Base-by-base conservation (phyloP, 1,140 invertebrate genomes). In the Drosophila sechellia region DNA sequence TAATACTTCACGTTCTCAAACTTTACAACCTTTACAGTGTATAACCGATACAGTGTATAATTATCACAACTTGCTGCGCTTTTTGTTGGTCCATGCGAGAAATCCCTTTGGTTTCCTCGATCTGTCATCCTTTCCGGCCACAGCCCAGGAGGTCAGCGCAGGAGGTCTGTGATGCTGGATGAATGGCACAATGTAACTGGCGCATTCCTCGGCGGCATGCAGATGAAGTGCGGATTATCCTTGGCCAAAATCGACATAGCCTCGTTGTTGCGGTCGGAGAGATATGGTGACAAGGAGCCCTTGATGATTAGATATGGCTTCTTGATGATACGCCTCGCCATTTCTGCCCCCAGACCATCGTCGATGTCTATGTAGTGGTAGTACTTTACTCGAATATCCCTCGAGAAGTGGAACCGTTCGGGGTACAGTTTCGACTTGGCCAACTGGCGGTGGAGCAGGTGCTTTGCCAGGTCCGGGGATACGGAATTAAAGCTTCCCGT, bases 181-280 rank as follows among this genome's bases (percentile, higher is more conserved):
- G 17, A 95, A 96, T 5, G 93, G 90, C 52, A 93, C 92, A n/a
- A 96, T 93, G n/a, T 93, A 71, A 22, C 93, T 80, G 5, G 94
- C 93, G 43, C 95, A 90, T 27, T 84, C 77, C 77, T 94, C 92
- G 4, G 96, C 94, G 75, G 95, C 92, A 52, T 94, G 95, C 39
- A 96, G 93, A 90, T 97, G 96, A 8, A 96, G 35, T 95, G 92
- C 3, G 92, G 89, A 79, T 94, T 93, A 49, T 92, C 81, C 34
- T 92, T 92, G 3, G 25, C 27, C 35, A 96, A 77, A 25, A 94
- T 76, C 42, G 94, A 91, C 0, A 95, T 53, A 49, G 94, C 94
- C 93, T 61, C 50, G 1, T 60, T 5, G 12, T 17, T 40, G 27
- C 1, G 39, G 1, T 5, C 1, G n/a, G 48, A 20, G 0, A 61